Evolutionary conservation across 2,888 invertebrate species (phyloP), one percentile per base, ranked within the genome.

Genomic region (Cerastis leucographa): DNA sequence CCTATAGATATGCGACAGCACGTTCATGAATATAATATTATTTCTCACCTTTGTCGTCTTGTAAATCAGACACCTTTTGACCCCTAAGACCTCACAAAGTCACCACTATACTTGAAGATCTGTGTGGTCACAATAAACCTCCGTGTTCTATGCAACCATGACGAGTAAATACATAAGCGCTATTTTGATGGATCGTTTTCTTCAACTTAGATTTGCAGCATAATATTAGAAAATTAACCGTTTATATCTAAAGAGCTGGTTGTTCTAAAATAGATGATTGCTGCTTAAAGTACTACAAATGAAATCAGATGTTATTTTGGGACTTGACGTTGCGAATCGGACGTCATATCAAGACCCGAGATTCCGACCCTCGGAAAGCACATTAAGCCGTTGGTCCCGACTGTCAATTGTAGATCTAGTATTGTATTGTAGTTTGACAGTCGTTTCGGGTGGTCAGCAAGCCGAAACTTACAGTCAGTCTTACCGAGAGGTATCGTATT

Each of bases 11-110:
- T 51, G 62, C 66, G 54, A 40, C 29, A 25, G 8, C 59, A 69
- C 42, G 54, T 19, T 25, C 49, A 17, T 61, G 56, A 1, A 49
- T 35, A 59, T 59, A 14, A 76, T 56, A 66, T 61, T 80, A 54
- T 61, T n/a, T 66, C n/a, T 49, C 6, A 25, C 12, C 67, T 83
- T 61, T 71, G 46, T 74, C n/a, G 19, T 35, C 29, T 35, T 79
- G 44, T 64, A 74, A 71, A 70, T 83, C 35, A 42, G 25, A 44
- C 7, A 8, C 35, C 54, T 61, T 61, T 69, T 74, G 71, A 74
- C 68, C 59, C 51, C 25, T n/a, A 19, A 40, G 68, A 66, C 68
- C 71, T 44, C 44, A 59, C 42, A 35, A 8, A 51, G 49, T 64
- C 74, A 64, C 22, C 67, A 42, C 49, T 4, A 54, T 25, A n/a